Conservation (phyloP, 2,113 vertebrate genomes). For the Sphyrna mokarran region DNA sequence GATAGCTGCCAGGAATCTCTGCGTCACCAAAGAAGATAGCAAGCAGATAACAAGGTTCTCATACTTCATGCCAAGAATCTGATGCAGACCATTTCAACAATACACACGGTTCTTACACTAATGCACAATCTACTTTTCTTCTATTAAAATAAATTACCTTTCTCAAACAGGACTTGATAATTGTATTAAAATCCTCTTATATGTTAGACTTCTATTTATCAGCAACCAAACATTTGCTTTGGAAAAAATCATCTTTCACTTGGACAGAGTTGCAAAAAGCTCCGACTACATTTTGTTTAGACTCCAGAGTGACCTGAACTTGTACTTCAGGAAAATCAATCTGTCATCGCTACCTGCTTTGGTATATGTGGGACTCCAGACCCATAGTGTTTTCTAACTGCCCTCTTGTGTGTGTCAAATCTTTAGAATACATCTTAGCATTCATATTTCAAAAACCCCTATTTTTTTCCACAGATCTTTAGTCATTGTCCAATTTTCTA, state of each 20-base stretch:
- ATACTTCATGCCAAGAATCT: slow-evolving; percentile 11
- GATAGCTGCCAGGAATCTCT: slow-evolving; percentile 4
- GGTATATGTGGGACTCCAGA: not conserved
- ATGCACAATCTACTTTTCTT: not conserved
- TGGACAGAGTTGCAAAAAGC: not conserved
- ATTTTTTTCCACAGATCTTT: no score
- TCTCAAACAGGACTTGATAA: not conserved
- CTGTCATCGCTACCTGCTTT: not conserved
- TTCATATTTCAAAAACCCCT: no score
- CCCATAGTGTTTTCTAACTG: not conserved
- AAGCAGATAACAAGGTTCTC: not conserved
- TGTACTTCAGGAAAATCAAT: not conserved
- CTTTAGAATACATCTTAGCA: not conserved
- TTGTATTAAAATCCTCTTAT: not conserved
- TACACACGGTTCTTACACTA: not conserved
- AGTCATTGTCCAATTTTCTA: no score
- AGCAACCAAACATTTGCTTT: not conserved
- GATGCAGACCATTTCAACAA: not conserved
- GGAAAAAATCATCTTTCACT: not conserved
- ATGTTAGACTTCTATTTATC: not conserved
- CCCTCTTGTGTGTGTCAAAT: not conserved
- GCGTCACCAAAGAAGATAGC: not conserved
- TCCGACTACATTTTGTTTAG: not conserved
- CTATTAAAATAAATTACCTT: not conserved
- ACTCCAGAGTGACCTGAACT: not conserved